Conservation (phyloP, 2,888 invertebrate genomes). For the Rhyacophila evoluta region DNA sequence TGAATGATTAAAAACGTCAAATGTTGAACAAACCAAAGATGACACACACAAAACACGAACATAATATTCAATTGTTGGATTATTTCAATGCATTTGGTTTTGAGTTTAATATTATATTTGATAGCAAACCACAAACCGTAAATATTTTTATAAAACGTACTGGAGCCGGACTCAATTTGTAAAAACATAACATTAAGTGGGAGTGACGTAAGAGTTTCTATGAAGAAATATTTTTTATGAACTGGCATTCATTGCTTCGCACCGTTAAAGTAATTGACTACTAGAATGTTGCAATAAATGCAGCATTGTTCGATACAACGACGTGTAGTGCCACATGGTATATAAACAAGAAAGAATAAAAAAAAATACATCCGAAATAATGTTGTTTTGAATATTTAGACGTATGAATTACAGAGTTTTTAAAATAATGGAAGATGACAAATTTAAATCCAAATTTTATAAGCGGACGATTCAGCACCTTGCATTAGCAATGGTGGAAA, state of each 20-base stretch:
- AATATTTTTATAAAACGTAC: not conserved
- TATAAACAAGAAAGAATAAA: not conserved
- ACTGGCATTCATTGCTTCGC: not conserved
- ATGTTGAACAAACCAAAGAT: no score
- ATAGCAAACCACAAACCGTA: not conserved
- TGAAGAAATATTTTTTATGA: slow-evolving; percentile 3
- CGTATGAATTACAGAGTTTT: no score
- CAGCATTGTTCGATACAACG: not conserved
- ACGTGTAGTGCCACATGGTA: not conserved
- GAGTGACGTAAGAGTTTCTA: not conserved
- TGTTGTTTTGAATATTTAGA: not conserved
- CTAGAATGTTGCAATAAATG: not conserved
- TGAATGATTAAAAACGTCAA: no score
- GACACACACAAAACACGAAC: no score
- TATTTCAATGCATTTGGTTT: no score
- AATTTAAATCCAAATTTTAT: no score
- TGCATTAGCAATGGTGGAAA: no score
- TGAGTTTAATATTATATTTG: no score
- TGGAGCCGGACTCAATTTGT: not conserved
- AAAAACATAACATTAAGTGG: not conserved
- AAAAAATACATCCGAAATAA: not conserved
- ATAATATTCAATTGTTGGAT: no score
- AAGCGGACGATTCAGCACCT: no score
- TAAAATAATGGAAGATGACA: no score
- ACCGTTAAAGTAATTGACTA: not conserved